A percentile compares a stretch with the other conserved stretches of the same genome.
phyloP scores from a whole-genome alignment of 2,888 invertebrate species.

The Eupsilia transversa region DNA sequence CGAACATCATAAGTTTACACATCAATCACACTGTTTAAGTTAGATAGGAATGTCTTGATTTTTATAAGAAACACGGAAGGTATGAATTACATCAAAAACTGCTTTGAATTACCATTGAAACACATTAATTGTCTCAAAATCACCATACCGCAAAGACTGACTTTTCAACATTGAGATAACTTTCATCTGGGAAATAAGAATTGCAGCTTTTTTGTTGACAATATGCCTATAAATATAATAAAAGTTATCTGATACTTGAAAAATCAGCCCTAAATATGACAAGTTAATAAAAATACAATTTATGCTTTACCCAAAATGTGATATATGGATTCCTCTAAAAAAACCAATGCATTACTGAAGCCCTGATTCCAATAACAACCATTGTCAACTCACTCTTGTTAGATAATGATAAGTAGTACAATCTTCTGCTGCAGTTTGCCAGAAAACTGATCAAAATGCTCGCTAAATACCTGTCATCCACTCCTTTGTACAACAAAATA shows the following conservation, averaged over 20 bases:
- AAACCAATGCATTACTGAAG: conserved; percentile 45
- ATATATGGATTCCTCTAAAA: conserved; percentile 46
- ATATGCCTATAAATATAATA: too few relatives aligned
- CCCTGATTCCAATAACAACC: conserved; percentile 61
- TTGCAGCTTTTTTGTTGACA: neutral
- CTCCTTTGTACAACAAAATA: conserved; percentile 77
- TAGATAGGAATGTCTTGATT: conserved; percentile 16
- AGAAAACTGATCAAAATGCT: conserved; percentile 75
- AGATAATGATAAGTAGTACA: conserved; percentile 65
- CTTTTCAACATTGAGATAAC: neutral
- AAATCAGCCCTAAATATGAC: neutral
- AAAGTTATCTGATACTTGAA: neutral
- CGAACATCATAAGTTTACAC: conserved; percentile 8
- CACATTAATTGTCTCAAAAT: neutral
- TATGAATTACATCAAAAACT: neutral
- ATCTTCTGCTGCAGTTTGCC: conserved; percentile 72
- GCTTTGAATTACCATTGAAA: neutral
- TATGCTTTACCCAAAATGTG: conserved; percentile 28
- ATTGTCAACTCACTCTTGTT: conserved; percentile 72
- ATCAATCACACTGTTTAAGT: conserved; percentile 41
- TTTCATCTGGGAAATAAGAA: neutral
- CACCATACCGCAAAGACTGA: too few relatives aligned
- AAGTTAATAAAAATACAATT: neutral
- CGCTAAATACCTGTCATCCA: conserved; percentile 77
- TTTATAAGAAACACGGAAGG: neutral